Conservation (phyloP, 2,888 invertebrate species). For the Ecliptopera silaceata region DNA sequence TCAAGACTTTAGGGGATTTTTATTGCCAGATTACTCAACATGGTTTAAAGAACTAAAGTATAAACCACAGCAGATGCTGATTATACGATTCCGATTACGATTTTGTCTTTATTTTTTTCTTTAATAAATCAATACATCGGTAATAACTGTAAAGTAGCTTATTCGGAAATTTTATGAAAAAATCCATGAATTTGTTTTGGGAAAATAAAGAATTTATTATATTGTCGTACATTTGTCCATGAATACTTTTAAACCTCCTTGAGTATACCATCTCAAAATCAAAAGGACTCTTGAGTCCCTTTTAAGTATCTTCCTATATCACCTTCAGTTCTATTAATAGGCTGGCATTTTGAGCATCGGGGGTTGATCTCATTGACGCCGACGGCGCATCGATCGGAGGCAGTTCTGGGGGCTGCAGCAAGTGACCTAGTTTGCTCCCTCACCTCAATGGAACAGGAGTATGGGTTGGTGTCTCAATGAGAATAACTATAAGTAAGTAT, state of each 20-base stretch:
- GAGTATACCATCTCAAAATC: slow-evolving; percentile 4
- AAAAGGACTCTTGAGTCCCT: slow-evolving; percentile 5
- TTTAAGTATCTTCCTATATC: slow-evolving; percentile 21
- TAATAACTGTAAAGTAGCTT: too few relatives aligned
- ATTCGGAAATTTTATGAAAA: too few relatives aligned
- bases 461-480: slow-evolving; percentile 31
- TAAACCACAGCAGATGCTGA: too few relatives aligned
- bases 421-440: slow-evolving; percentile 72
- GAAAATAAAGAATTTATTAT: too few relatives aligned
- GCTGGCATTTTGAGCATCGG: slow-evolving; percentile 46
- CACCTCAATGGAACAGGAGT: slow-evolving; percentile 72
- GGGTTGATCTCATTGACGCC: slow-evolving; percentile 68
- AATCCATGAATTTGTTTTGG: too few relatives aligned
- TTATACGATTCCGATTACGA: too few relatives aligned
- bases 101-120: too few relatives aligned
- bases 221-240: too few relatives aligned
- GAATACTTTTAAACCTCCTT: neutral
- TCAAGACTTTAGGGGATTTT: too few relatives aligned
- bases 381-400: slow-evolving; percentile 63
- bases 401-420: slow-evolving; percentile 60
- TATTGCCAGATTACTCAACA: too few relatives aligned
- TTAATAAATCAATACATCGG: too few relatives aligned
- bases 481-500: neutral
- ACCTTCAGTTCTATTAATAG: slow-evolving; percentile 66
- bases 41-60: too few relatives aligned